Evolutionary conservation across 2,888 invertebrate genomes (phyloP).

Genomic region (Rugalucina vietnamica): DNA sequence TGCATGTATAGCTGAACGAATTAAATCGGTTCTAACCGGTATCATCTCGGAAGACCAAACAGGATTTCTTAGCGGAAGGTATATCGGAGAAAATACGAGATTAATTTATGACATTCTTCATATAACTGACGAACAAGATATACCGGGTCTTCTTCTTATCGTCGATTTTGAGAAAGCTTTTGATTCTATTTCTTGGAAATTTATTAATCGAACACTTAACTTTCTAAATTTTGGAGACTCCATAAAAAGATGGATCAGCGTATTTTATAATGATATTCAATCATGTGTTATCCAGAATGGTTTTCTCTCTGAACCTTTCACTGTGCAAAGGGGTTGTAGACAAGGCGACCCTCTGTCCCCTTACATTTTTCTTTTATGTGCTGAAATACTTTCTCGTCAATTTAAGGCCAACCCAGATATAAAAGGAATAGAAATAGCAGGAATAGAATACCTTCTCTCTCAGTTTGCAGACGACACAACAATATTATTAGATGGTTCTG

Average conservation of each 20-base stretch:
- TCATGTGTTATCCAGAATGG: background rate
- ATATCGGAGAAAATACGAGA: constrained; percentile 4
- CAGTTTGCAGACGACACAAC: background rate
- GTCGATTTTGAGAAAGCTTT: background rate
- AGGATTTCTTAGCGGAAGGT: background rate
- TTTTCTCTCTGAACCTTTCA: background rate
- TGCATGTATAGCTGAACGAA: background rate
- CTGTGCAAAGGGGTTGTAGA: background rate
- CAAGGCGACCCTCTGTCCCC: background rate
- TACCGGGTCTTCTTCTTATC: constrained; percentile 7
- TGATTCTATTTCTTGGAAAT: constrained; percentile 13
- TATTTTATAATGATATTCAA: background rate
- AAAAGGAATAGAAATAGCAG: background rate
- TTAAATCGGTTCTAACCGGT: background rate
- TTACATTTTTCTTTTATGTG: background rate
- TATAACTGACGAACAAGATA: background rate
- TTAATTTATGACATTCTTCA: constrained; percentile 14
- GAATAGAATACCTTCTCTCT: background rate
- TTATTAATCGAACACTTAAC: background rate
- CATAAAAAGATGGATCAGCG: background rate
- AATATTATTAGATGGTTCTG: background rate
- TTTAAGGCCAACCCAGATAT: background rate
- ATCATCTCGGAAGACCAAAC: constrained; percentile 21
- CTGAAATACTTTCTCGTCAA: background rate
- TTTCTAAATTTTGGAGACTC: constrained; percentile 3